Evolutionary conservation across 2,888 invertebrate genomes (phyloP).

Genomic region (Hermaeophaga mercurialis): DNA sequence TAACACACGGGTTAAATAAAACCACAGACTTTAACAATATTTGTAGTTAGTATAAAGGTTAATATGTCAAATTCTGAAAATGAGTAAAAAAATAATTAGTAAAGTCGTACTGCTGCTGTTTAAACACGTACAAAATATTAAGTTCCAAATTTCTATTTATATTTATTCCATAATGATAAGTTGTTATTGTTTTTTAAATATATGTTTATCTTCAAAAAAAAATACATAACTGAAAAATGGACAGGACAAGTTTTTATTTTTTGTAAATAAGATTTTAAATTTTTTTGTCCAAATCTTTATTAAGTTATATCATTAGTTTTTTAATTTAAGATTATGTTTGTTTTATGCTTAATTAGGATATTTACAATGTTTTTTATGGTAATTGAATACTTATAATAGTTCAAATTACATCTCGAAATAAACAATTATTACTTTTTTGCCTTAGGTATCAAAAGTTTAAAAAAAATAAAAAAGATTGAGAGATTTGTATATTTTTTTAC

Average conservation of each 20-base stretch:
- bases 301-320: not conserved
- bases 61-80: too few relatives aligned
- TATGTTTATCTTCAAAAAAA: constrained; percentile 32
- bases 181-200: constrained; percentile 39
- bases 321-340: not conserved
- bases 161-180: constrained; percentile 38
- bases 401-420: too few relatives aligned
- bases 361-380: not conserved
- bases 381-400: too few relatives aligned
- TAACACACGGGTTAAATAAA: too few relatives aligned
- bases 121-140: constrained; percentile 37
- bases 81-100: too few relatives aligned
- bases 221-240: constrained; percentile 29
- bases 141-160: constrained; percentile 34
- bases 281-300: constrained; percentile 9
- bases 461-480: too few relatives aligned
- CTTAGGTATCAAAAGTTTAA: too few relatives aligned
- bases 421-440: too few relatives aligned
- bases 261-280: constrained; percentile 15
- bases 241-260: constrained; percentile 22
- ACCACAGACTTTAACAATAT: too few relatives aligned
- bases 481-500: too few relatives aligned
- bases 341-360: constrained; percentile 10
- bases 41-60: too few relatives aligned
- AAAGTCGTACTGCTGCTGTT: constrained; percentile 3